A percentile compares a stretch with the other conserved stretches of the same genome.
phyloP scores from a whole-genome alignment of 2,797 vertebrate genomes.

The Poecilia wingei region DNA sequence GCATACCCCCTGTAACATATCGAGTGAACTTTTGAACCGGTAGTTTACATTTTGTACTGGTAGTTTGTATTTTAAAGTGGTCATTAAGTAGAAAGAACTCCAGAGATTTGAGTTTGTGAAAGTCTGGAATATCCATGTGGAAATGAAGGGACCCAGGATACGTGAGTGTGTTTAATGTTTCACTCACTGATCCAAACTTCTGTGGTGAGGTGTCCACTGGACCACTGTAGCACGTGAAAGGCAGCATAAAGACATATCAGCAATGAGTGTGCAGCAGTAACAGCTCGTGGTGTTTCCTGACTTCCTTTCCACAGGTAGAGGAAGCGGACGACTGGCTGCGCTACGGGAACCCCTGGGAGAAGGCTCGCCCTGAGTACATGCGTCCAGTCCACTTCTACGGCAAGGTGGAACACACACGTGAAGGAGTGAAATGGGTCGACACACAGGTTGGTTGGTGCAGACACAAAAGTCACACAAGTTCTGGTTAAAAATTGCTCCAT shows the following conservation, averaged over 20 bases:
- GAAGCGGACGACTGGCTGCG: conserved; percentile 95
- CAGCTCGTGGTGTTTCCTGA: background rate
- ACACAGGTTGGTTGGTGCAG: conserved; percentile 81
- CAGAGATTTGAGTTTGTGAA: background rate
- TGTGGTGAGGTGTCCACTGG: background rate
- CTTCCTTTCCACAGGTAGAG: conserved; percentile 80
- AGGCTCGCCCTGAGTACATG: conserved; percentile 91
- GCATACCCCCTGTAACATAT: background rate
- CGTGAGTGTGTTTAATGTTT: background rate
- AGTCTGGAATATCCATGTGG: background rate
- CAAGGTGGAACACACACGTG: conserved; percentile 83
- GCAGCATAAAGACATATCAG: background rate
- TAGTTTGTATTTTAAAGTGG: background rate
- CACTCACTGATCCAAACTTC: background rate
- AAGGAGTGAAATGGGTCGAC: conserved; percentile 90
- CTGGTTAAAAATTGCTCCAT: background rate
- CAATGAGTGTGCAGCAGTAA: background rate
- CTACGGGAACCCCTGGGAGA: conserved; percentile 95
- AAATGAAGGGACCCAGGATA: background rate
- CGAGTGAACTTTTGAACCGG: background rate
- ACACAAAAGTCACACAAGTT: background rate
- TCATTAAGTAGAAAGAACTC: background rate
- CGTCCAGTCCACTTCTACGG: conserved; percentile 92
- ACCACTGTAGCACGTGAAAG: background rate
- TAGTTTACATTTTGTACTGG: too few species aligned